Percentiles rank a stretch among this genome's conserved stretches.
phyloP scores from a whole-genome alignment of 2,113 vertebrate species.

The Peucedramus taeniatus region DNA sequence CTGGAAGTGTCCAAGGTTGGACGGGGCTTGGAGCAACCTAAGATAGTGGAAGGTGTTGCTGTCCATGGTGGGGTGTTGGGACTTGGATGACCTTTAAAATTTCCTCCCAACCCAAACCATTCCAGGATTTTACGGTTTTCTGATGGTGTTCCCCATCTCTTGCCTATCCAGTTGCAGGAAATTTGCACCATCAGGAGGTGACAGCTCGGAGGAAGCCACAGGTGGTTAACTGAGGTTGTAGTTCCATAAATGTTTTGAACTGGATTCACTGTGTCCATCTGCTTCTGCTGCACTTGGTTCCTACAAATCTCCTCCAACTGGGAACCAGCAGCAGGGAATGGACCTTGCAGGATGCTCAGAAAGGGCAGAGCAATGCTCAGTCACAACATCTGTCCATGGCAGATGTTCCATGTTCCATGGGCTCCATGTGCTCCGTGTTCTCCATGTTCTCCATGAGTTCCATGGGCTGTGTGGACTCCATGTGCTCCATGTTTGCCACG shows the following conservation, averaged over 20 bases:
- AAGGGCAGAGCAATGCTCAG: neutral
- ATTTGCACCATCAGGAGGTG: neutral
- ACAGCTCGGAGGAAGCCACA: neutral
- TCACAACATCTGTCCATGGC: neutral
- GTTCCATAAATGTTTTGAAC: neutral
- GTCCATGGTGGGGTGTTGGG: neutral
- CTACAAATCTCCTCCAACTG: neutral
- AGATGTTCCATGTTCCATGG: neutral
- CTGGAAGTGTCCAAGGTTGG: neutral
- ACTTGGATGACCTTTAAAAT: neutral
- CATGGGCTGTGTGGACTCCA: too few species aligned
- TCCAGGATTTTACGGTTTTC: neutral
- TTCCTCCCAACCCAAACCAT: neutral
- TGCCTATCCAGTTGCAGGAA: neutral
- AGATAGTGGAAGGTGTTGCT: neutral
- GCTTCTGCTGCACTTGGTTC: neutral
- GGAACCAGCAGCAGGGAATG: neutral
- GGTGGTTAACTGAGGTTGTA: neutral
- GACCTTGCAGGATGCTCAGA: neutral
- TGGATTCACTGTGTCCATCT: accelerated
- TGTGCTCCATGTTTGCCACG: accelerated
- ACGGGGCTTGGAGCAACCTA: accelerated
- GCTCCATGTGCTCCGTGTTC: accelerated
- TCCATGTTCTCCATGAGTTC: accelerated
- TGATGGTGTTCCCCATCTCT: neutral